phyloP scores from a whole-genome alignment of 2,113 vertebrate genomes.

The Malaclemys terrapin region DNA sequence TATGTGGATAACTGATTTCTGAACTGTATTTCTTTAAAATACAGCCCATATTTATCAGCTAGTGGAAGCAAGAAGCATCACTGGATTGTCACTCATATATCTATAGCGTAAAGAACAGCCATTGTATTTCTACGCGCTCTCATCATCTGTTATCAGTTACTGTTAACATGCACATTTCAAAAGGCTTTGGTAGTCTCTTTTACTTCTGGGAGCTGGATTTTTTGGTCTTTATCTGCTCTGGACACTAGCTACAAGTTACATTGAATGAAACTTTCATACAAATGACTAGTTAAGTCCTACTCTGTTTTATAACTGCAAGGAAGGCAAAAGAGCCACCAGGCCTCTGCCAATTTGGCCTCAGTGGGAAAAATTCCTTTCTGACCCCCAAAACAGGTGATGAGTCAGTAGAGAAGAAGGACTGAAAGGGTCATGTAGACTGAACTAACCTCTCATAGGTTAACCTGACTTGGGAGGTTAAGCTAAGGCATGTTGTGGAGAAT shows the following conservation, averaged over 20 bases:
- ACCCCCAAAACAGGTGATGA: background rate
- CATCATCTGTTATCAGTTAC: background rate
- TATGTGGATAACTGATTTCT: background rate
- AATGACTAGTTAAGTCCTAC: background rate
- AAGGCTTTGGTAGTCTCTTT: background rate
- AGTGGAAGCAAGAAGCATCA: background rate
- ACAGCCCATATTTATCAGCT: background rate
- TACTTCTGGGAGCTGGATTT: background rate
- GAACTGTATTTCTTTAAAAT: background rate
- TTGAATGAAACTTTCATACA: background rate
- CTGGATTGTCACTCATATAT: background rate
- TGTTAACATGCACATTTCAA: background rate
- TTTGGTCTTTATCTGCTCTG: background rate
- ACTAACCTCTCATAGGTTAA: background rate
- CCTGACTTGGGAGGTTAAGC: background rate
- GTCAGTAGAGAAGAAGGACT: background rate
- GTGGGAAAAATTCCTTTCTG: background rate
- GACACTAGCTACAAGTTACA: background rate
- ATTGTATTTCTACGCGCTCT: background rate
- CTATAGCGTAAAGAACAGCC: background rate
- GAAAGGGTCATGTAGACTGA: background rate
- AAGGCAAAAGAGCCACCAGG: background rate
- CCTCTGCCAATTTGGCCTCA: background rate
- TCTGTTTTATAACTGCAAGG: background rate
- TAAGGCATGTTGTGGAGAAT: background rate